Base-by-base conservation (phyloP, 2,113 vertebrate genomes). In the Ploceus nigricollis region DNA sequence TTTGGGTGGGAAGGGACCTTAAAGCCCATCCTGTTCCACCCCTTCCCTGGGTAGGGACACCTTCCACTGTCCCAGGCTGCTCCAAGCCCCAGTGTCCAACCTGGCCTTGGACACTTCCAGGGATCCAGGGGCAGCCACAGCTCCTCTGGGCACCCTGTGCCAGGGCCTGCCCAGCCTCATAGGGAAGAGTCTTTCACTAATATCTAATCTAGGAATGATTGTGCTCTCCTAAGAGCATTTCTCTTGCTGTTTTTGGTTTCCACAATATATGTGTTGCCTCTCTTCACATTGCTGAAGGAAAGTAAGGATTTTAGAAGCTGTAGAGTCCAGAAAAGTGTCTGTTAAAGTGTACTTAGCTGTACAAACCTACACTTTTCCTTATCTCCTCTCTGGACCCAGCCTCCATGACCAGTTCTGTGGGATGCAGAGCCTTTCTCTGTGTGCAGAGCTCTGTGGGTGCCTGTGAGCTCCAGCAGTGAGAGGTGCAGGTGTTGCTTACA, bases 61-160 rank as follows among this genome's bases (percentile, higher is more conserved):
- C 40, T 76, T 0, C 30, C 40, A 19, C 22, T 23, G 0, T 1
- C 25, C 56, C 87, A 63, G 56, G 42, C 0, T 61, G 35, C 54
- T 56, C 40, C 45, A 5, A 45, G 7, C 24, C 39, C 22, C n/a
- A n/a, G n/a, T 0, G 0, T 17, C 60, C 79, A 40, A 0, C 70
- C 70, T 48, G 70, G 24, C 54, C 40, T 40, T 6, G 47, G 56
- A 0, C 48, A 17, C 18, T 70, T 0, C 15, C 63, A 33, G 63
- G 63, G 71, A 33, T 69, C 28, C 58, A 73, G 35, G 35, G 25
- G 12, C 63, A 83, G 47, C 47, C 79, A 2, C 63, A 76, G 54
- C 54, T 69, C 0, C 54, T 48, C 40, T 76, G 54, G 30, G 11
- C n/a, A 45, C 13, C 28, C 58, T 68, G 45, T 75, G 69, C 69